Percentiles rank a stretch among this genome's conserved stretches.
phyloP scores from a whole-genome alignment of 2,888 invertebrate genomes.

The Hemistola chrysoprasaria region DNA sequence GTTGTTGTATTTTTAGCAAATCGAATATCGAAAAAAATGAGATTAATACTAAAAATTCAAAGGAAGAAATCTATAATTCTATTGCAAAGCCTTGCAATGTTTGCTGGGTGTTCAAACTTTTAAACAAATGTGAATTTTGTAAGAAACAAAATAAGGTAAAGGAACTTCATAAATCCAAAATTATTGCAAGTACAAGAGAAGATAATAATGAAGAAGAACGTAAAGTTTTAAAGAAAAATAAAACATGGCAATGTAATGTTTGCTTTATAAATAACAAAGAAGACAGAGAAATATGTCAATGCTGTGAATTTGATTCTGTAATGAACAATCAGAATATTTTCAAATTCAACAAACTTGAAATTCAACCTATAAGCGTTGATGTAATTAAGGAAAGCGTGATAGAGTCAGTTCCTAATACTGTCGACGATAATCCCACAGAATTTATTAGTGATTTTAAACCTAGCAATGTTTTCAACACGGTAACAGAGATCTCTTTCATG shows the following conservation, averaged over 20 bases:
- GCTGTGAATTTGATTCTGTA: conserved; percentile 42
- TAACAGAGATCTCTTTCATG: conserved; percentile 1
- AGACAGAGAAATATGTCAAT: conserved; percentile 41
- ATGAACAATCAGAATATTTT: background rate
- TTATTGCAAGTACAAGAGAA: too few species aligned
- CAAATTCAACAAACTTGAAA: conserved; percentile 1
- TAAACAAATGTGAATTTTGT: conserved; percentile 45
- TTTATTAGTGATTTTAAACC: too few species aligned
- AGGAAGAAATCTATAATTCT: background rate
- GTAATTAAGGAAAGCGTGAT: too few species aligned
- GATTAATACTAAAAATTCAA: background rate
- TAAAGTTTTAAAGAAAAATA: too few species aligned
- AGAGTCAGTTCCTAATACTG: too few species aligned
- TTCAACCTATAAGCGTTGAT: too few species aligned
- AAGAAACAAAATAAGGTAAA: conserved; percentile 26
- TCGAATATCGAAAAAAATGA: background rate
- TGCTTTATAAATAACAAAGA: conserved; percentile 44
- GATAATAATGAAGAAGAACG: too few species aligned
- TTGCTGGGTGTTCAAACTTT: conserved; percentile 49
- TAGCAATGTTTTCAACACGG: background rate
- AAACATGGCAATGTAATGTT: conserved; percentile 48
- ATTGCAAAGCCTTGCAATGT: conserved; percentile 32
- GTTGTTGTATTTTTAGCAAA: conserved; percentile 4
- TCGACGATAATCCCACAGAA: too few species aligned
- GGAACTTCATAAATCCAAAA: conserved; percentile 1